Evolutionary conservation across 2,797 vertebrate species (phyloP).

Genomic region (Eulemur mongoz): DNA sequence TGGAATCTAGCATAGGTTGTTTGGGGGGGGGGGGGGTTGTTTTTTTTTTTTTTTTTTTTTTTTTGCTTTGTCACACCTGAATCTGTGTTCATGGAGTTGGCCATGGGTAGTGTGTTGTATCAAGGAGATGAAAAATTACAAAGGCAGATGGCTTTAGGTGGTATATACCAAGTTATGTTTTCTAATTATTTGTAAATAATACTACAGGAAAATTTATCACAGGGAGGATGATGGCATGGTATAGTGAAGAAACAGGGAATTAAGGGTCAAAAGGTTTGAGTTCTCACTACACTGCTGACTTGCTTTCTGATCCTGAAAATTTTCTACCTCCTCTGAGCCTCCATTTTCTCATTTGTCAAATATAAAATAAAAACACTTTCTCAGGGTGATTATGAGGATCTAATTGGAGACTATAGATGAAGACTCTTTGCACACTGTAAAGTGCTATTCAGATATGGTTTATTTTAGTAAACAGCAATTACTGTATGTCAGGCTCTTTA

Average conservation of each 20-base stretch:
- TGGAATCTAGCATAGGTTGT: neutral
- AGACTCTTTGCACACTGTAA: neutral
- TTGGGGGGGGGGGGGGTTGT: neutral
- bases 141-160: neutral
- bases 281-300: neutral
- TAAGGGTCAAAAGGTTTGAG: neutral
- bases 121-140: neutral
- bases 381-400: neutral
- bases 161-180: neutral
- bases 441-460: neutral
- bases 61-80: neutral
- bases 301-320: neutral
- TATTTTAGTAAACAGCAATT: conserved; percentile 18
- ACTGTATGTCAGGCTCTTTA: neutral
- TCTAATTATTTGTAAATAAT: conserved; percentile 34
- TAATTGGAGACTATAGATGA: neutral
- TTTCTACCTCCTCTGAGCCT: neutral
- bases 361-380: neutral
- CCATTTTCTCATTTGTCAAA: neutral
- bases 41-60: neutral
- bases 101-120: neutral
- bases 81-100: neutral
- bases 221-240: neutral
- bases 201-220: neutral
- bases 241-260: neutral